These are phyloP conservation scores for Diarsia rubi DNA, from an alignment of 2,888 invertebrate species.

Conservation along the genomic window DNA sequence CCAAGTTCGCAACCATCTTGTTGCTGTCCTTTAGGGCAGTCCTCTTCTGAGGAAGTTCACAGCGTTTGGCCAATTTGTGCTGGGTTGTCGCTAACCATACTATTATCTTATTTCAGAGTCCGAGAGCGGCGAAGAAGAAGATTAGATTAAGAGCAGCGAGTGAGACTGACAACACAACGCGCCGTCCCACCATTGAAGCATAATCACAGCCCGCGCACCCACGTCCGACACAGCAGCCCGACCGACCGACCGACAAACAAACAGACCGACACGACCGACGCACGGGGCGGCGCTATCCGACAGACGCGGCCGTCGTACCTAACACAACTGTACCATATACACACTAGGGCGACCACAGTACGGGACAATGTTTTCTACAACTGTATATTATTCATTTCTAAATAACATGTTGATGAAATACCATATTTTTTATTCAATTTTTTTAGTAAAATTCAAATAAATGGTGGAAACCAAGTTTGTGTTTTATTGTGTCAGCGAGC, in stretches of 20 bases:
- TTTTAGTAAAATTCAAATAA: slow-evolving; percentile 90
- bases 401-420: slow-evolving; percentile 90
- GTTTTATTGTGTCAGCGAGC: slow-evolving; percentile 59
- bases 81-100: background rate
- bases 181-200: slow-evolving; percentile 69
- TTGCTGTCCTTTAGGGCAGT: background rate
- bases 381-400: slow-evolving; percentile 89
- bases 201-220: slow-evolving; percentile 61
- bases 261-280: slow-evolving; percentile 48
- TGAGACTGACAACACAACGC: slow-evolving; percentile 85
- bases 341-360: slow-evolving; percentile 72
- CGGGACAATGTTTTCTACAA: slow-evolving; percentile 84
- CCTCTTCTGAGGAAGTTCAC: background rate
- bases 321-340: slow-evolving; percentile 73
- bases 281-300: slow-evolving; percentile 61
- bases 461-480: slow-evolving; percentile 84
- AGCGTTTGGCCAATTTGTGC: background rate
- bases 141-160: slow-evolving; percentile 89
- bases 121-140: slow-evolving; percentile 90
- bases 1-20: background rate
- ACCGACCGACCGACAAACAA: slow-evolving; percentile 28
- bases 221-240: slow-evolving; percentile 44
- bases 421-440: slow-evolving; percentile 91
- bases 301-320: slow-evolving; percentile 60
- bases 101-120: slow-evolving; percentile 81